Evolutionary conservation across 2,113 vertebrate genomes (phyloP).

Genomic region (Otocyon megalotis): DNA sequence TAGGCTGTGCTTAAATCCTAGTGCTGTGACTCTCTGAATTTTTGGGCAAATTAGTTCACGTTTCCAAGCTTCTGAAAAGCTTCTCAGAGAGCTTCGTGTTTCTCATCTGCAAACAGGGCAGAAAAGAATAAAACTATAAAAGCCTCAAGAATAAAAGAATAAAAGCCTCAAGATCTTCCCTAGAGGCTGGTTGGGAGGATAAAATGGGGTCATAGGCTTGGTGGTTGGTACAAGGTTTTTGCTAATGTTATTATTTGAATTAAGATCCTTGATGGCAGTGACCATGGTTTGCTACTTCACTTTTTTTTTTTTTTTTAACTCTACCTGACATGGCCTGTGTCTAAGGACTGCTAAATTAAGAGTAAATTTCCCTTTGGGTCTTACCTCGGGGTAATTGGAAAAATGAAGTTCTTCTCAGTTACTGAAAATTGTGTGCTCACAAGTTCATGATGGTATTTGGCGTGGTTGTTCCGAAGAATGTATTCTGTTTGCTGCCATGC

Average conservation of each 20-base stretch:
- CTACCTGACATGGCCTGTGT: not conserved
- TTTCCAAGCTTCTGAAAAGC: not conserved
- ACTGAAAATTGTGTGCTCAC: not conserved
- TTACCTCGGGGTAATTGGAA: not conserved
- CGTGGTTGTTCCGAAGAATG: not conserved
- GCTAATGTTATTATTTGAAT: not conserved
- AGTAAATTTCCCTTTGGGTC: conserved; percentile 50
- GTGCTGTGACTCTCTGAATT: not conserved
- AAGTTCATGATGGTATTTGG: not conserved
- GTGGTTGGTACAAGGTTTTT: not conserved
- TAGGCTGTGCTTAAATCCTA: not conserved
- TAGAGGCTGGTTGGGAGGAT: not conserved
- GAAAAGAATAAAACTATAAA: not conserved
- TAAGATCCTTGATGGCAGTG: not conserved
- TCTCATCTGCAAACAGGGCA: not conserved
- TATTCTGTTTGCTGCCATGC: not conserved
- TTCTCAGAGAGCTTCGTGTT: not conserved
- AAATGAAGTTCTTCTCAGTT: conserved; percentile 31
- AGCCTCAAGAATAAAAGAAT: too few relatives aligned
- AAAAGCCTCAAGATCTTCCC: not conserved
- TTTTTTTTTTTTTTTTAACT: not conserved
- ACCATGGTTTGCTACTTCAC: not conserved
- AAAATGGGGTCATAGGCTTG: not conserved
- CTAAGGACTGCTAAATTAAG: conserved; percentile 19
- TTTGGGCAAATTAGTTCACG: not conserved